Evolutionary conservation across 2,888 invertebrate species (phyloP).

Genomic region (Hydriomena furcata): DNA sequence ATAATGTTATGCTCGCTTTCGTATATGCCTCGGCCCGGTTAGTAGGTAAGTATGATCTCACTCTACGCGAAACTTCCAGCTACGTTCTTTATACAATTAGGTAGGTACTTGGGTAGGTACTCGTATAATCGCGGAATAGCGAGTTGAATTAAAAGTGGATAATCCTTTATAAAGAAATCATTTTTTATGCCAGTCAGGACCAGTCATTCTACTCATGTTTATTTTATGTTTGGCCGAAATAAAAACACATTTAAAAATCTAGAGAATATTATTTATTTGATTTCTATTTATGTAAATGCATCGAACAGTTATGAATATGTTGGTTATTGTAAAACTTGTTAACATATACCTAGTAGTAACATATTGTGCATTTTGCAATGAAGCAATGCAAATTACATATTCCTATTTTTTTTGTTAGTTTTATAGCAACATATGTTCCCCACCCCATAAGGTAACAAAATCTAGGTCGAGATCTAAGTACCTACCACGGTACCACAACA

Average conservation of each 20-base stretch:
- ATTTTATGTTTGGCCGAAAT: conserved; percentile 23
- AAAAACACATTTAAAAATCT: conserved; percentile 6
- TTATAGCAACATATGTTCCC: too few species aligned
- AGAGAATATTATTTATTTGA: conserved; percentile 1
- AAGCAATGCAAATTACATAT: too few species aligned
- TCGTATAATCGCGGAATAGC: conserved; percentile 7
- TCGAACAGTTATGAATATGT: background rate
- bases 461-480: too few species aligned
- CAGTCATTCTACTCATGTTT: conserved; percentile 27
- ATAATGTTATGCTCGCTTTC: conserved; percentile 28
- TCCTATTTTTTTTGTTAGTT: too few species aligned
- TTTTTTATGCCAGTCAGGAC: conserved; percentile 29
- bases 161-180: conserved; percentile 34
- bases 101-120: too few species aligned
- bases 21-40: too few species aligned
- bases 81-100: conserved; percentile 23
- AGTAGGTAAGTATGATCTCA: too few species aligned
- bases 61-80: conserved; percentile 16
- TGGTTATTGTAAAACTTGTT: background rate
- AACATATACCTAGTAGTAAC: too few species aligned
- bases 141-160: conserved; percentile 16
- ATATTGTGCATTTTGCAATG: too few species aligned
- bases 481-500: too few species aligned
- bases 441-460: too few species aligned
- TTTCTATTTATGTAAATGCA: conserved; percentile 11